A percentile compares a stretch with the other conserved stretches of the same genome.
Conservation (phyloP, 30 jellyfish, hydroid and myxozoan genomes). For the Aurelia coerulea region DNA sequence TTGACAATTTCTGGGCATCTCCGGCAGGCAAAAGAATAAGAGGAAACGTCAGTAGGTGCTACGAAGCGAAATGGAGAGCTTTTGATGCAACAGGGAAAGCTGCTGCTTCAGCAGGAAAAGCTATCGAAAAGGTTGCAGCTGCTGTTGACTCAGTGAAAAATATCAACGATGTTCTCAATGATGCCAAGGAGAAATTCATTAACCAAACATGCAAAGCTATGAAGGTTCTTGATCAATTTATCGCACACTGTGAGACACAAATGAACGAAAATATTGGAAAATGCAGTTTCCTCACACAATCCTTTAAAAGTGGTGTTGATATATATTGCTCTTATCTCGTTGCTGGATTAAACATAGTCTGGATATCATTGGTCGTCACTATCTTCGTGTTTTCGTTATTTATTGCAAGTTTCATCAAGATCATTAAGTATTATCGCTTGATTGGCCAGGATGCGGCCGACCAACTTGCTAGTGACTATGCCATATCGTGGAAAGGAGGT, state of each 20-base stretch:
- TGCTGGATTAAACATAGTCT: conserved; percentile 26
- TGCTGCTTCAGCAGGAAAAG: too few relatives aligned
- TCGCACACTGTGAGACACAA: conserved; percentile 23
- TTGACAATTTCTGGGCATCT: too few relatives aligned
- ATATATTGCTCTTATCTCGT: conserved; percentile 42
- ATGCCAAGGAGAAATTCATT: conserved; percentile 10
- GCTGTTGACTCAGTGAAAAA: conserved; percentile 4
- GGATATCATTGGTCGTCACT: conserved; percentile 53
- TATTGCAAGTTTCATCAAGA: conserved; percentile 13
- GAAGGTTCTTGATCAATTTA: conserved; percentile 29
- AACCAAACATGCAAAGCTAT: conserved; percentile 17
- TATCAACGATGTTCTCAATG: neutral
- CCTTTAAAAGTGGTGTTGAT: conserved; percentile 23
- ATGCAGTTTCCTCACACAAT: conserved; percentile 37
- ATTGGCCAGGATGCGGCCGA: neutral
- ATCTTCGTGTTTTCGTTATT: conserved; percentile 3
- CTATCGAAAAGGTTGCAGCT: neutral
- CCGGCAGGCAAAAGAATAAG: too few relatives aligned
- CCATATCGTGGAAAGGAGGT: neutral
- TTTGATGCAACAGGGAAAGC: too few relatives aligned
- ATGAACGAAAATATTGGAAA: conserved; percentile 43
- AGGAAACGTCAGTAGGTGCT: too few relatives aligned
- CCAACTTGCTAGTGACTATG: neutral
- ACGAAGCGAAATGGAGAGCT: too few relatives aligned
- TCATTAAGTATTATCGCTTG: conserved; percentile 17